Base-by-base conservation (phyloP, 2,888 invertebrate genomes). In the Drosophila peninsularis region DNA sequence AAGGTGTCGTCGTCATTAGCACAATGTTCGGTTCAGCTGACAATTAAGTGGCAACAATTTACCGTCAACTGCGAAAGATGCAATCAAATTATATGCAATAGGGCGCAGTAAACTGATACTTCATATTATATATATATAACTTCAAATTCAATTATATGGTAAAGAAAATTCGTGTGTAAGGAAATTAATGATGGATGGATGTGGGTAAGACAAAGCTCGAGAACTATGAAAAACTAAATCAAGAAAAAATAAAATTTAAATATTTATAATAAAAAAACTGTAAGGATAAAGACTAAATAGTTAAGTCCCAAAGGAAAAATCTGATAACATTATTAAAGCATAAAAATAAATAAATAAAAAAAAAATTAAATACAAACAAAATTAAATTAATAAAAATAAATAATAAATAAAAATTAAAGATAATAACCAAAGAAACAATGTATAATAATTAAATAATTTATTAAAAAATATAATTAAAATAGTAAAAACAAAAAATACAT, bases 1-100 rank as follows among this genome's bases (percentile, higher is more conserved):
- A 71, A 79, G 82, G 88, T 85, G 82, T 83, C 78, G 82, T 79
- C 80, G 77, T 85, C 86, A 83, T 83, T 88, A 83, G 83, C 86
- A 73, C 82, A 77, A 77, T 63, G 68, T 63, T 72, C 61, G 57
- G 52, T 45, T 24, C 62, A 58, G 54, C 62, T 53, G 61, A 70
- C 75, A 75, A 67, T 72, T 64, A 71, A 49, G 32, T 69, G 53
- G 50, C 62, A 49, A 54, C 64, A 62, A 64, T 76, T 70, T 72
- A 69, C 69, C 62, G 50, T 58, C 39, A 50, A 71, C 80, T 74
- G 75, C 72, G 42, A 58, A 45, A 61, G 39, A 60, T 53, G 37
- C 68, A 50, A 27, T 69, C 42, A 47, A 56, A 45, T 45, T 27
- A 45, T 66, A 70, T 47, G 45, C 68, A 53, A 65, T 79, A 63